Conservation (phyloP, 2,888 invertebrate genomes). For the Leucophenga montana region DNA sequence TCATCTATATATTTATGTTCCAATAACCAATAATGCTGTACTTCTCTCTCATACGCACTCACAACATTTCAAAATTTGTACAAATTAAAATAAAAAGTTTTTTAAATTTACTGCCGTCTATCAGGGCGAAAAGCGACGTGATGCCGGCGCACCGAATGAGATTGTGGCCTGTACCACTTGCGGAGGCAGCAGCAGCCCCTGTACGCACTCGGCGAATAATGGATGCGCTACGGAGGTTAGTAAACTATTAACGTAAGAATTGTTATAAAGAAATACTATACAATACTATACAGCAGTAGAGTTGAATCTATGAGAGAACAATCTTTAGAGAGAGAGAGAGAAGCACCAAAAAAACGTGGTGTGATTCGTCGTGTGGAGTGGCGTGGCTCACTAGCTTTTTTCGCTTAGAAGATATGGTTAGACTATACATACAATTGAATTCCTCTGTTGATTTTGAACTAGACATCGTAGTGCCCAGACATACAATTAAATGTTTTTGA, state of each 20-base stretch:
- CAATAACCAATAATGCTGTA: background rate
- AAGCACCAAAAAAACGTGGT: no score
- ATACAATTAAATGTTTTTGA: no score
- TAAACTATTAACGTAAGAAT: background rate
- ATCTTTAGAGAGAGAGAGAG: no score
- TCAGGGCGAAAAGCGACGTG: conserved; percentile 90
- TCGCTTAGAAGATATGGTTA: no score
- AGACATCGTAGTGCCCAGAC: no score
- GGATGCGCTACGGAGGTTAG: conserved; percentile 87
- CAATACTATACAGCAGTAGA: no score
- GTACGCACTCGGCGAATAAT: conserved; percentile 90
- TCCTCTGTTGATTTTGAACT: no score
- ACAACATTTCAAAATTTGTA: background rate
- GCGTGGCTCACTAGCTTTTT: no score
- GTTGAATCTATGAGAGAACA: no score
- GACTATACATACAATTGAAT: no score
- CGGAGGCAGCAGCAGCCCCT: conserved; percentile 77
- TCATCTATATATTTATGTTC: background rate
- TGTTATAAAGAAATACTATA: background rate
- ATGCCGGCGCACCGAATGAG: conserved; percentile 85
- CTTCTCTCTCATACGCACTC: background rate
- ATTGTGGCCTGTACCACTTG: conserved; percentile 89
- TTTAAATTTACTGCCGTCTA: conserved; percentile 66
- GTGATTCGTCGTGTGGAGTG: no score
- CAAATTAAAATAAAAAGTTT: conserved; percentile 46